These are phyloP conservation scores for Oreocharis arfaki DNA, from an alignment of 2,113 vertebrate genomes.

Conservation along the genomic window DNA sequence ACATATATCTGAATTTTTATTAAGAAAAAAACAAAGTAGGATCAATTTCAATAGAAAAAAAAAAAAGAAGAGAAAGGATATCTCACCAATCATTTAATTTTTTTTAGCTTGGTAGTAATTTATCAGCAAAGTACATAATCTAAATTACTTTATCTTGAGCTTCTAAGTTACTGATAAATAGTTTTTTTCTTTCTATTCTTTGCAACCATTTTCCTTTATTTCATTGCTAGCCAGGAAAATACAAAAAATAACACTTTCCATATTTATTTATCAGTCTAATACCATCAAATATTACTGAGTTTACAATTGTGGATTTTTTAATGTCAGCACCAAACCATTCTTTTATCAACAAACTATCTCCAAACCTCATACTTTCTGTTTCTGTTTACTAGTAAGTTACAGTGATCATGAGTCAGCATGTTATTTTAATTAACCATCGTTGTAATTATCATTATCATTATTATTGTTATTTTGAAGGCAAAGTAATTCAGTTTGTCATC, in stretches of 20 bases:
- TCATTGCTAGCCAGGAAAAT: not conserved
- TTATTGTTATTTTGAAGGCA: not conserved
- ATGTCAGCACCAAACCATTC: not conserved
- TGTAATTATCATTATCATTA: accelerated
- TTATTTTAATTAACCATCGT: not conserved
- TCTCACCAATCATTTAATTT: not conserved
- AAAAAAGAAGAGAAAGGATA: not conserved
- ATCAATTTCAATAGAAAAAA: not conserved
- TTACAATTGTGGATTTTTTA: not conserved
- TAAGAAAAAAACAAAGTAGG: too few relatives aligned
- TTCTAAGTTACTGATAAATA: not conserved
- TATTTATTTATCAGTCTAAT: not conserved
- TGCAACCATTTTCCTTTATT: not conserved
- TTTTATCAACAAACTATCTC: not conserved
- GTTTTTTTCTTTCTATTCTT: not conserved
- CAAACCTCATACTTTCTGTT: not conserved
- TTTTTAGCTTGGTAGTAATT: not conserved
- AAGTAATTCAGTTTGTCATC: not conserved
- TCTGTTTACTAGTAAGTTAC: not conserved
- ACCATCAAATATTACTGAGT: not conserved
- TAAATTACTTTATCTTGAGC: not conserved
- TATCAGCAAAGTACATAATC: not conserved
- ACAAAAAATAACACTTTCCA: not conserved
- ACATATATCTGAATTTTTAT: not conserved
- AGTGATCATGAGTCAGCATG: not conserved